Conservation (phyloP, 1,140 invertebrate genomes). For the Metaphire vulgaris region DNA sequence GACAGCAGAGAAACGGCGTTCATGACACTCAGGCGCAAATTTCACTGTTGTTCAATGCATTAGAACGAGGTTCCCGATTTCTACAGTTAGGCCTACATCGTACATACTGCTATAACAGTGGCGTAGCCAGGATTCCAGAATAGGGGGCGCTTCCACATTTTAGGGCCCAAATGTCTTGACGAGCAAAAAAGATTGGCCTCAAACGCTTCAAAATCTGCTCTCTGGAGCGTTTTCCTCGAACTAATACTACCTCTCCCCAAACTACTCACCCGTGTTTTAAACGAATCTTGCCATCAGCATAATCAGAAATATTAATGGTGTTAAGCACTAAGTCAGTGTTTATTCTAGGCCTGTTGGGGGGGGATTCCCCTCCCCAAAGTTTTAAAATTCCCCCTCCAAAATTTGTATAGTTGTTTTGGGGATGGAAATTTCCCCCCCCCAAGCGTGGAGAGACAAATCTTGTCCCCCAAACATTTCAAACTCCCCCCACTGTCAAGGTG, state of each 20-base stretch:
- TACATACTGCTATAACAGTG: neutral
- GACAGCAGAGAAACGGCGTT: neutral
- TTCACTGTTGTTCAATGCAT: neutral
- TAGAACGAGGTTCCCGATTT: neutral
- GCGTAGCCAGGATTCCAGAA: neutral
- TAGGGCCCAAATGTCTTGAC: neutral
- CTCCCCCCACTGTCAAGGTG: neutral
- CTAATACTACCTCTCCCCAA: neutral
- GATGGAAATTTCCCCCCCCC: neutral
- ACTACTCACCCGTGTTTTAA: no score
- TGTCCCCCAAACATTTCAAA: no score
- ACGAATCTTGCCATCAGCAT: no score
- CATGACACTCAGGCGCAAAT: neutral
- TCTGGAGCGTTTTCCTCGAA: neutral
- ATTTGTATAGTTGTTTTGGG: neutral
- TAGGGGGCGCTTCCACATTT: neutral
- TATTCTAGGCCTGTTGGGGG: no score
- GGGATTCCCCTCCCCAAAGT: no score
- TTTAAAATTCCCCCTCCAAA: no score
- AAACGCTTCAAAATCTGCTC: neutral
- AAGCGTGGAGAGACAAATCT: neutral
- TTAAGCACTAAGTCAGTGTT: no score
- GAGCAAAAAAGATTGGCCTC: no score
- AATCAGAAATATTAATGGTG: no score
- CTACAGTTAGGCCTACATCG: neutral